Evolutionary conservation across 23 tunicate species (phyloP), one percentile per base, ranked within the genome.

Genomic region (Pegea sp.): DNA sequence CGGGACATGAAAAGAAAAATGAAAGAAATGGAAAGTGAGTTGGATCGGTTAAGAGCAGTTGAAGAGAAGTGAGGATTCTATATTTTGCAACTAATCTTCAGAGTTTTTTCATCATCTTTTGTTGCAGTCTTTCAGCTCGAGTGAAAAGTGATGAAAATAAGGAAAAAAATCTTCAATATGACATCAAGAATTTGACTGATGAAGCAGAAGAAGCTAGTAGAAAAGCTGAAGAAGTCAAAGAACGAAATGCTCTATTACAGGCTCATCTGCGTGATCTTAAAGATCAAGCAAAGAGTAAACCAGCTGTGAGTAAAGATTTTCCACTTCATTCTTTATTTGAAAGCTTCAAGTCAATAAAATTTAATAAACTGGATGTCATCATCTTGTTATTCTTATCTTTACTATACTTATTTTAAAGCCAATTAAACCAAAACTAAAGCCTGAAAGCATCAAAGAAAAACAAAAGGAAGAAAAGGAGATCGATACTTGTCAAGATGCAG

Each of bases 141-240:
- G n/a, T 70, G 44, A 61, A 60, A 28, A 61, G 54, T 25, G 28
- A 70, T 16, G 68, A 61, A 49, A 53, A 53, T 1, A 42, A 44
- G 2, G 56, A 25, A 24, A 53, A 70, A 3, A 53, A 52, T 42
- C 53, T 61, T 24, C 18, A 61, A 22, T 46, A 50, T 43, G 84
- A 74, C 44, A 20, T 74, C 22, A 72, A 65, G 29, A 24, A 24
- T n/a, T 34, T 74, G 8, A 68, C 69, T 31, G 62, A 44, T 11
- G 62, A 65, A 59, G 51, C 70, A 3, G 72, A 66, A 33, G 26
- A 43, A 25, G 72, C 84, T 48, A 65, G 63, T 51, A 59, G 72
- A 28, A 74, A 74, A 43, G 72, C 72, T 16, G 84, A 74, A 59
- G 84, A 74, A 52, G 84, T 67, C 5, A 33, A 46, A 38, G 84